Percentiles rank a stretch among this genome's conserved stretches.
Evolutionary conservation across 2,797 vertebrate genomes (phyloP).

Genomic region (Poecilia picta): DNA sequence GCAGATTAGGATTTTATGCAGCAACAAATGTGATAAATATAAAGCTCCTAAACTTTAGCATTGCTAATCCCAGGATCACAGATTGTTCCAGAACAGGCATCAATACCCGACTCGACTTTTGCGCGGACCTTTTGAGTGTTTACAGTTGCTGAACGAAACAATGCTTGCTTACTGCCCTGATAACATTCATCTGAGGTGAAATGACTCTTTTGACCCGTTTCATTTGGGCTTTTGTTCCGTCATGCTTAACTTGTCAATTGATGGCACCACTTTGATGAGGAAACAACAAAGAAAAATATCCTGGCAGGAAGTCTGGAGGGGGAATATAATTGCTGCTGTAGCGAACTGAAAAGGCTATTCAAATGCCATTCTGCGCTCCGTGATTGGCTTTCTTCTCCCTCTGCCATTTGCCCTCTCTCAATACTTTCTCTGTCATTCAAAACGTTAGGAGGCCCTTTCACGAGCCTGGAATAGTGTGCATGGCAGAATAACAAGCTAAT

Average conservation of each 20-base stretch:
- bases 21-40: fast-evolving
- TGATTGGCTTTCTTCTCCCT: slow-evolving; percentile 75
- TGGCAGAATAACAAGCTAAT: slow-evolving; percentile 85
- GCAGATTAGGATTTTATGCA: not conserved
- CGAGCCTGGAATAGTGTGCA: slow-evolving; percentile 80
- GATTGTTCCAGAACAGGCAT: not conserved
- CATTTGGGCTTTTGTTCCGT: slow-evolving; percentile 61
- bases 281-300: slow-evolving; percentile 71
- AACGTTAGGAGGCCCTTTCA: slow-evolving; percentile 80
- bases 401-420: slow-evolving; percentile 73
- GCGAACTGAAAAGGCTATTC: slow-evolving; percentile 81
- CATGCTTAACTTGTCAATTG: slow-evolving; percentile 72
- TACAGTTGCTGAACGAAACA: slow-evolving; percentile 25
- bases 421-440: slow-evolving; percentile 78
- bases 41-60: not conserved
- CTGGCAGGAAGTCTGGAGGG: slow-evolving; percentile 75
- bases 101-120: not conserved
- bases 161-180: slow-evolving; percentile 20
- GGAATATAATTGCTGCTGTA: slow-evolving; percentile 79
- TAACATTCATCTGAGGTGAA: slow-evolving; percentile 43
- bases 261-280: slow-evolving; percentile 70
- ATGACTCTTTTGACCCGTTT: slow-evolving; percentile 57
- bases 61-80: not conserved
- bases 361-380: slow-evolving; percentile 76
- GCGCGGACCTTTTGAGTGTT: slow-evolving; percentile 12